phyloP scores from a whole-genome alignment of 2,888 invertebrate species.

The Cephus nigrinus region DNA sequence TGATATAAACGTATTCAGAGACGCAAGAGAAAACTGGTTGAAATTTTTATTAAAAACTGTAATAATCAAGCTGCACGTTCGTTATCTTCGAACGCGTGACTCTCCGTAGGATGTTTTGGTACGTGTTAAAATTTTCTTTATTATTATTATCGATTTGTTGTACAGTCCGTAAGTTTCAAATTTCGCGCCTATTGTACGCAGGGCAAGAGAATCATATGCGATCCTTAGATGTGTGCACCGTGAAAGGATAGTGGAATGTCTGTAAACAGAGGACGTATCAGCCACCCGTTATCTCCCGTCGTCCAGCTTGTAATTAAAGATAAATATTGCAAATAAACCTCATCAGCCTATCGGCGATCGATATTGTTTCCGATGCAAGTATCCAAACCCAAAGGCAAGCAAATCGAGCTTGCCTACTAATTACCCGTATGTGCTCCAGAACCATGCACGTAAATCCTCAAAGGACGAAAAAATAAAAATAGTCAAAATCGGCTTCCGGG shows the following conservation, averaged over 20 bases:
- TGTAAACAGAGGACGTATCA: not conserved
- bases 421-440: not conserved
- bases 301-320: constrained; percentile 16
- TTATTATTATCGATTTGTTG: not conserved
- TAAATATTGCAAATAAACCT: constrained; percentile 17
- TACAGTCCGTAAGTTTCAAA: not conserved
- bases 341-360: not conserved
- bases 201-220: not conserved
- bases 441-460: not conserved
- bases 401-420: not conserved
- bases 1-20: not conserved
- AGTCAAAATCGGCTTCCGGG: not conserved
- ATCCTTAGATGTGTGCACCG: not conserved
- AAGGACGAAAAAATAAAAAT: not conserved
- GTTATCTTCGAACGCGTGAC: not conserved
- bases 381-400: not conserved
- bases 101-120: not conserved
- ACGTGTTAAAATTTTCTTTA: not conserved
- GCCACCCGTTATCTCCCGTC: not conserved
- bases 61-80: not conserved
- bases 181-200: not conserved
- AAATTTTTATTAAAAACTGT: not conserved
- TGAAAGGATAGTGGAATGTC: not conserved
- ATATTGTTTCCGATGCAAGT: not conserved
- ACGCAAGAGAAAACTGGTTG: not conserved